Conservation (phyloP, 2,797 vertebrate genomes). For the Poeciliopsis presidionis region DNA sequence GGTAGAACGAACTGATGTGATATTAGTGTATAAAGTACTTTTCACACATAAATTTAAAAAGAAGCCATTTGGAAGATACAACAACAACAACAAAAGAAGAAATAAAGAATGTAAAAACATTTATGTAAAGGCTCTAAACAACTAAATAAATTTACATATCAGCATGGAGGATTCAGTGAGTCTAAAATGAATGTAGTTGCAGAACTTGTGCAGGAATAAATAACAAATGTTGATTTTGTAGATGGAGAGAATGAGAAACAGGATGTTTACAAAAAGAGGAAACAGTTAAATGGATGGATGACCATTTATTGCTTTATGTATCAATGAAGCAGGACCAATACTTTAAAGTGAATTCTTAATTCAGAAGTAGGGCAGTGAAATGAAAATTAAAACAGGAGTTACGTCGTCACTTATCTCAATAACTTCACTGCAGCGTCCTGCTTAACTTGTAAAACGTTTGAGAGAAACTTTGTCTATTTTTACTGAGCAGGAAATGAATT, state of each 20-base stretch:
- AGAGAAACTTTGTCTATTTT: not conserved
- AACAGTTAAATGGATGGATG: not conserved
- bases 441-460: not conserved
- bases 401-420: not conserved
- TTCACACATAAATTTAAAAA: not conserved
- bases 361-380: not conserved
- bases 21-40: not conserved
- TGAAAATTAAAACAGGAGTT: not conserved
- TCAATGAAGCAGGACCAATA: not conserved
- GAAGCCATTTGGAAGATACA: not conserved
- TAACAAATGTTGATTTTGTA: not conserved
- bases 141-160: not conserved
- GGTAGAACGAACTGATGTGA: not conserved
- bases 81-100: not conserved
- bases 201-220: not conserved
- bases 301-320: not conserved
- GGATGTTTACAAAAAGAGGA: not conserved
- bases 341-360: not conserved
- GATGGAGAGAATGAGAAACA: not conserved
- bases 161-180: not conserved
- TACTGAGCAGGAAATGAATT: not conserved
- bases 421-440: not conserved
- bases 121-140: not conserved
- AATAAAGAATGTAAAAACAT: not conserved
- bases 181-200: not conserved